phyloP scores from a whole-genome alignment of 2,888 invertebrate species.

The Hydrotaea diabolus region DNA sequence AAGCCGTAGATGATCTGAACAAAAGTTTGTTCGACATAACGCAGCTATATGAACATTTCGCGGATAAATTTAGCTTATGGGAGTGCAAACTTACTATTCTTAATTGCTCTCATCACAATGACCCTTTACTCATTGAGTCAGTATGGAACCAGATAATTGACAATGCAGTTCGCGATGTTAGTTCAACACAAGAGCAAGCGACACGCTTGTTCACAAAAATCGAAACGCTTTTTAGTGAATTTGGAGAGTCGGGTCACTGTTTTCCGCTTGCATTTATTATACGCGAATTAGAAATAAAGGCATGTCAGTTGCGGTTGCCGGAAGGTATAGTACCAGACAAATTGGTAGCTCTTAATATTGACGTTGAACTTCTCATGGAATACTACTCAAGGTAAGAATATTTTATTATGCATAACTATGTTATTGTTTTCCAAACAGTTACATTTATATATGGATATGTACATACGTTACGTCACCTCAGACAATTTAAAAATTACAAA shows the following conservation, averaged over 20 bases:
- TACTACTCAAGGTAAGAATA: conserved; percentile 85
- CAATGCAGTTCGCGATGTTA: conserved; percentile 76
- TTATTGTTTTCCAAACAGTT: too few species aligned
- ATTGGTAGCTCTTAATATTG: conserved; percentile 88
- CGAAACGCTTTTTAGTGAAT: conserved; percentile 88
- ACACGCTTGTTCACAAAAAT: conserved; percentile 89
- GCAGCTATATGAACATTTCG: conserved; percentile 95
- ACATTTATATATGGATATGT: too few species aligned
- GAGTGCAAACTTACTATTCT: conserved; percentile 97
- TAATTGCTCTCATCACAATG: conserved; percentile 96
- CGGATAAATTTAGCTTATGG: conserved; percentile 93
- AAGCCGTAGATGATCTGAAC: conserved; percentile 88
- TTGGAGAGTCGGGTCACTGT: conserved; percentile 90
- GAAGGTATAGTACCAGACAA: conserved; percentile 89
- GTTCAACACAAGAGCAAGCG: conserved; percentile 83
- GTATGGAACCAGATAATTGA: conserved; percentile 93
- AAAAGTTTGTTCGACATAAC: conserved; percentile 92
- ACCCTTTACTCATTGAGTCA: conserved; percentile 91
- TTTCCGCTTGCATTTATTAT: conserved; percentile 94
- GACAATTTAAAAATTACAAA: too few species aligned
- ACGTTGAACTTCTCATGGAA: conserved; percentile 89
- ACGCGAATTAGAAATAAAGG: conserved; percentile 88
- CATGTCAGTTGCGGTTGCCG: conserved; percentile 87
- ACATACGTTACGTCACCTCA: too few species aligned
- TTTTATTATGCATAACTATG: background rate